Conservation (phyloP, 2,888 invertebrate genomes). For the Lysandra bellargus region DNA sequence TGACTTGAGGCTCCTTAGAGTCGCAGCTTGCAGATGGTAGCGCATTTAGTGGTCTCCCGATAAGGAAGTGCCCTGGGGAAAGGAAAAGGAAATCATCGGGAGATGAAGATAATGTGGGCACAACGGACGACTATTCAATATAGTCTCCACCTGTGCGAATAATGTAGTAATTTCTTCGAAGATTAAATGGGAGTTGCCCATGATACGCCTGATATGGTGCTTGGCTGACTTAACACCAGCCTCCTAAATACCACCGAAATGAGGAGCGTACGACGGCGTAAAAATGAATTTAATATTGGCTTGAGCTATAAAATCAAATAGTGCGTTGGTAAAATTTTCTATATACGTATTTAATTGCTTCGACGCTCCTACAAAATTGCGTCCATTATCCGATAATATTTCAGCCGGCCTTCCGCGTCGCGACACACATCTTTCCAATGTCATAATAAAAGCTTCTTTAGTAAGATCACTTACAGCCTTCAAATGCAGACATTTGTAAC, state of each 20-base stretch:
- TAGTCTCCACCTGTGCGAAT: conserved; percentile 39
- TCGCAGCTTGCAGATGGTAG: conserved; percentile 30
- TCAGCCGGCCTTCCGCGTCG: conserved; percentile 44
- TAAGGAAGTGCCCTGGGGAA: conserved; percentile 38
- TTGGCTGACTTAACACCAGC: not conserved
- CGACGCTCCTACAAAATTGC: conserved; percentile 36
- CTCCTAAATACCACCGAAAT: conserved; percentile 40
- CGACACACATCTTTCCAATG: conserved; percentile 44
- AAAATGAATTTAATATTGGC: conserved; percentile 39
- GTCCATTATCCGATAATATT: conserved; percentile 47
- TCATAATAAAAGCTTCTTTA: conserved; percentile 35
- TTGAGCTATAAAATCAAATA: conserved; percentile 36
- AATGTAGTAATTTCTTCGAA: conserved; percentile 37
- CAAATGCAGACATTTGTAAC: conserved; percentile 40
- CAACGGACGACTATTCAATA: conserved; percentile 36
- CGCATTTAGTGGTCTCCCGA: conserved; percentile 36
- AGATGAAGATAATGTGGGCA: conserved; percentile 36
- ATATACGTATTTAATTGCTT: conserved; percentile 34
- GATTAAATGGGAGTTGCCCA: conserved; percentile 38
- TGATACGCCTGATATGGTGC: conserved; percentile 15
- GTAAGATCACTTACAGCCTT: conserved; percentile 33
- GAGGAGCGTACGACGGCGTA: conserved; percentile 39
- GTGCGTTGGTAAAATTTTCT: conserved; percentile 22
- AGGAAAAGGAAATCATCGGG: conserved; percentile 35
- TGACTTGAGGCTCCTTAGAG: not conserved